Evolutionary conservation across 2,888 invertebrate genomes (phyloP).

Genomic region (Tupiocoris notatus): DNA sequence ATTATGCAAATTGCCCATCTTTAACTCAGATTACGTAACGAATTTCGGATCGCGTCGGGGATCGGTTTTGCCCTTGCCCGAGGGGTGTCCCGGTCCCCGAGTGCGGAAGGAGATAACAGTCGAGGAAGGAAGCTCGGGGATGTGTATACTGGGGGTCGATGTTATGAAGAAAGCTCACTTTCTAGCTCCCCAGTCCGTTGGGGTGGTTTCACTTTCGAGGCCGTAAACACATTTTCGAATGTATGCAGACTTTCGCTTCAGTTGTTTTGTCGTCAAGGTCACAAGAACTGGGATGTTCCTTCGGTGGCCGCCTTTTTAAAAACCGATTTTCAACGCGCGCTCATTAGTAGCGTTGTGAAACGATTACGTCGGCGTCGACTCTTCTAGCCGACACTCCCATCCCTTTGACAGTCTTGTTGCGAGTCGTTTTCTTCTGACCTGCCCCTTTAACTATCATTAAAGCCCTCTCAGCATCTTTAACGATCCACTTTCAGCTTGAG

Average conservation of each 20-base stretch:
- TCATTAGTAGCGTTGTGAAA: slow-evolving; percentile 17
- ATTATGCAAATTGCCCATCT: too few species aligned
- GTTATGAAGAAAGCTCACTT: slow-evolving; percentile 37
- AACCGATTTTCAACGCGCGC: background rate
- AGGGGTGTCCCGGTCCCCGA: background rate
- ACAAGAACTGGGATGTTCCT: background rate
- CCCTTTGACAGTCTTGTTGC: background rate
- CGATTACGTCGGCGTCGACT: slow-evolving; percentile 14
- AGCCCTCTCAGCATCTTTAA: background rate
- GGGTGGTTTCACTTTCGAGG: slow-evolving; percentile 37
- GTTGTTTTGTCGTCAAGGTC: slow-evolving; percentile 38
- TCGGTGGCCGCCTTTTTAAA: background rate
- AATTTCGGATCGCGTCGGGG: background rate
- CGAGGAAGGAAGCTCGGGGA: slow-evolving; percentile 3
- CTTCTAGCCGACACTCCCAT: background rate
- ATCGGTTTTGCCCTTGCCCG: background rate
- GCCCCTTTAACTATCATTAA: background rate
- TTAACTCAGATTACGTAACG: background rate
- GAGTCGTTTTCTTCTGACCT: background rate
- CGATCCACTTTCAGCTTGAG: background rate
- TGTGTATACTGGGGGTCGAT: slow-evolving; percentile 27
- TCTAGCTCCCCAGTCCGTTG: slow-evolving; percentile 4
- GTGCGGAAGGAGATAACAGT: background rate
- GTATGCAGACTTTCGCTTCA: slow-evolving; percentile 28
- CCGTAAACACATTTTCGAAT: slow-evolving; percentile 34